Evolutionary conservation across 2,888 invertebrate genomes (phyloP).

Genomic region (Andrena marginata): DNA sequence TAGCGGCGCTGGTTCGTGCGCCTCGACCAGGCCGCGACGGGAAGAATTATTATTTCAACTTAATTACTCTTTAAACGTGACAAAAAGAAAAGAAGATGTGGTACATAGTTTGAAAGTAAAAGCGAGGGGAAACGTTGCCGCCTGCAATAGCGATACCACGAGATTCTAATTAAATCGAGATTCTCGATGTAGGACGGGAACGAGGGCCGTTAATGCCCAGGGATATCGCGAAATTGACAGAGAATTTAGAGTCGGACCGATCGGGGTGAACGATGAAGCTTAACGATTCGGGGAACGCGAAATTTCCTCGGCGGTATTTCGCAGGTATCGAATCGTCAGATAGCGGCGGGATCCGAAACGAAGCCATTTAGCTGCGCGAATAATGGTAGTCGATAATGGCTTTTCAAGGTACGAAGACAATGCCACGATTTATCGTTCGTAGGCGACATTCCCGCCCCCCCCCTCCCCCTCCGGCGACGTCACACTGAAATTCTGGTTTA

Average conservation of each 20-base stretch:
- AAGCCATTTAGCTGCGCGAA: conserved; percentile 68
- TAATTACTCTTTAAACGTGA: no score
- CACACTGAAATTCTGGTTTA: not conserved
- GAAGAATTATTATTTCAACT: no score
- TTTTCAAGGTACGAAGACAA: conserved; percentile 67
- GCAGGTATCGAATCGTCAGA: conserved; percentile 66
- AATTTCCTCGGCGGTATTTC: conserved; percentile 67
- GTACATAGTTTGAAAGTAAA: no score
- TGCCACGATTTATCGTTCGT: conserved; percentile 74
- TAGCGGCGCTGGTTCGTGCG: not conserved
- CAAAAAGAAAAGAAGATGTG: no score
- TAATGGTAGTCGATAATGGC: conserved; percentile 71
- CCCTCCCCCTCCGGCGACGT: not conserved
- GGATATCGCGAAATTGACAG: conserved; percentile 53
- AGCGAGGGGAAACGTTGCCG: not conserved
- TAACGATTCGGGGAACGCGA: conserved; percentile 69
- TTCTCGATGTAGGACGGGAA: not conserved
- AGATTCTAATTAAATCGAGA: conserved; percentile 59
- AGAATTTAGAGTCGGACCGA: conserved; percentile 59
- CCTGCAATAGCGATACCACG: conserved; percentile 11
- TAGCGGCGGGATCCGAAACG: conserved; percentile 57
- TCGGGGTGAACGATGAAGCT: conserved; percentile 60
- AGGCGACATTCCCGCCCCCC: conserved; percentile 54
- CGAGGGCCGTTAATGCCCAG: conserved; percentile 22
- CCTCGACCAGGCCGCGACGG: not conserved